Base-by-base conservation (phyloP, 2,113 vertebrate species). In the Sapayoa aenigma region DNA sequence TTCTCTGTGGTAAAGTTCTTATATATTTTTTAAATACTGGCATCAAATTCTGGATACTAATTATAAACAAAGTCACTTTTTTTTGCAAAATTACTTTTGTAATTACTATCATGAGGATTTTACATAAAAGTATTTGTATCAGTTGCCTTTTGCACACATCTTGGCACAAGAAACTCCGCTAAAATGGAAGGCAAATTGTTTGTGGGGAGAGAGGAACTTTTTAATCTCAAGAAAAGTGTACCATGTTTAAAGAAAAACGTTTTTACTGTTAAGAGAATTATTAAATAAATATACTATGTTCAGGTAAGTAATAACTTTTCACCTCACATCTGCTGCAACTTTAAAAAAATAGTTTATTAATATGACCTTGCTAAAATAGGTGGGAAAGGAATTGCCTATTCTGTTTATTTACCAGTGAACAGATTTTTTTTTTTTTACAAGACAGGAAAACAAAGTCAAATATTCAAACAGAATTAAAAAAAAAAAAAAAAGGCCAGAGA, bases 381-480 rank as follows among this genome's bases (percentile, higher is more conserved):
- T 90, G 25, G 62, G 63, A 87, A 84, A 73, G 18, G 14, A 92
- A 59, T 74, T 62, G 47, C 49, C 42, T 59, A 4, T 39, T 83
- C 24, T 87, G 19, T 94, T 94, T 96, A 72, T 82, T 91, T 91
- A 79, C 20, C 37, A 85, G 33, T 42, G 79, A 92, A n/a, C 53
- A 62, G n/a, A 53, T 55, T 39, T 42, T 53, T 21, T 50, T 50
- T 42, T 65, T 59, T 42, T n/a, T n/a, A n/a, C 30, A 35, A 91
- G 53, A 67, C 80, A 44, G 13, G 3, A 58, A 35, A 24, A 35
- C 42, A 87, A 25, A 66, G 87, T 35, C 15, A 67, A 27, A 2
- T 91, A 68, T 82, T 96, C 90, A 94, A 81, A 91, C 31, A 68
- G 60, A 37, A 79, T 95, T 77, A 30, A 1, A 46, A 85, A 66